Evolutionary conservation across 2,888 invertebrate genomes (phyloP), one percentile per base, ranked within the genome.

Genomic region (Epiblema foenella): DNA sequence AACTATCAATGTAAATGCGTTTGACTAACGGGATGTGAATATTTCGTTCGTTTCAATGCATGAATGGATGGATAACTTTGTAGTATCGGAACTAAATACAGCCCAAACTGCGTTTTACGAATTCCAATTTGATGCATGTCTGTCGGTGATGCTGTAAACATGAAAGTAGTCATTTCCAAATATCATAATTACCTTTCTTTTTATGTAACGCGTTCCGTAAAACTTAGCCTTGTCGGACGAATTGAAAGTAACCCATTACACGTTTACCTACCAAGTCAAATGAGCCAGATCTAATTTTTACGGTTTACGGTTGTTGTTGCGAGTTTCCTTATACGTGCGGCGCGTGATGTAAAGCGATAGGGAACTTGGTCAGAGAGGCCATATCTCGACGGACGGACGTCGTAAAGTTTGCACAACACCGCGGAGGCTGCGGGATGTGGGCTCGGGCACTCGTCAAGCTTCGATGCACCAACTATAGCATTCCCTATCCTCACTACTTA

Each of bases 11-110:
- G 78, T 64, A 75, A 75, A 78, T 76, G 78, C 83, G 83, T 88
- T 87, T 88, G 85, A 87, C 85, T 84, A 87, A 82, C 85, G 84
- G 83, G 80, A 81, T 83, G 86, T 87, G 85, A 88, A 86, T 83
- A 85, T 88, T 89, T 87, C 83, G 85, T 83, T 79, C 81, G 80
- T 84, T 84, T 81, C 80, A 78, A 75, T 80, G 83, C 82, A 83
- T 84, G 83, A 84, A 82, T 85, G 85, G 81, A 77, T 84, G 80
- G 76, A 67, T 76, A 63, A 72, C 81, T 85, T 83, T 84, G 81
- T 82, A 79, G 78, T 78, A 78, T 79, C 79, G 79, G 73, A 79
- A 77, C 76, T 75, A 77, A 79, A 76, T 78, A 75, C 77, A 74
- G 74, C 65, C 66, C 63, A 76, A 74, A 76, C 75, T 75, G 63